Percentiles rank a stretch among this genome's conserved stretches.
phyloP scores from a whole-genome alignment of 2,888 invertebrate species.

The Galerucella calmariensis region DNA sequence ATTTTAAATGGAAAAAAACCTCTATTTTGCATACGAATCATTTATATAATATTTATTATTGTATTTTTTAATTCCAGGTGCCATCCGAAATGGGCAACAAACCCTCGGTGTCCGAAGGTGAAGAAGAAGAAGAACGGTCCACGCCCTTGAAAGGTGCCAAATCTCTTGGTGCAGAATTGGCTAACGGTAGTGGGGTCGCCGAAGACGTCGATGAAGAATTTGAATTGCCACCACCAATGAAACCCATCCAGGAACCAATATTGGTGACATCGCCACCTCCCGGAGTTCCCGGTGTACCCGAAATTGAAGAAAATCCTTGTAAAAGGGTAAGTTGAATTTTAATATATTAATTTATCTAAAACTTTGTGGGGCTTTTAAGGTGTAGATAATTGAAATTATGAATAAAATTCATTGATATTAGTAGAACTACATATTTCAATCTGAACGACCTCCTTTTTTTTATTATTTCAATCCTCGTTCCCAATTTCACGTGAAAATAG shows the following conservation, averaged over 20 bases:
- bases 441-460: not conserved
- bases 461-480: slow-evolving; percentile 4
- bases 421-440: not conserved
- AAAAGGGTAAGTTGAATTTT: slow-evolving; percentile 69
- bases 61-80: slow-evolving; percentile 59
- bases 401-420: not conserved
- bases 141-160: slow-evolving; percentile 54
- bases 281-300: slow-evolving; percentile 64
- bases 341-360: not conserved
- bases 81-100: slow-evolving; percentile 70
- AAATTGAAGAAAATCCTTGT: slow-evolving; percentile 69
- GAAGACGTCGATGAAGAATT: slow-evolving; percentile 85
- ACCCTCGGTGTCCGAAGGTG: slow-evolving; percentile 65
- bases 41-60: not conserved
- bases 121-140: slow-evolving; percentile 63
- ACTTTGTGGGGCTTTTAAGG: not conserved
- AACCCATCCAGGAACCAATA: slow-evolving; percentile 83
- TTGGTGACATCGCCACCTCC: slow-evolving; percentile 61
- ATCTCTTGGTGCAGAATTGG: slow-evolving; percentile 58
- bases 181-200: slow-evolving; percentile 67
- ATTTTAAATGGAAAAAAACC: too few species aligned
- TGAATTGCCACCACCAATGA: slow-evolving; percentile 95
- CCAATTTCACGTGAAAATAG: slow-evolving; percentile 4
- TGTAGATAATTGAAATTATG: not conserved
- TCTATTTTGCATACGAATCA: too few species aligned